phyloP scores from a whole-genome alignment of 1,140 invertebrate genomes.

The Heliothis subflexa region DNA sequence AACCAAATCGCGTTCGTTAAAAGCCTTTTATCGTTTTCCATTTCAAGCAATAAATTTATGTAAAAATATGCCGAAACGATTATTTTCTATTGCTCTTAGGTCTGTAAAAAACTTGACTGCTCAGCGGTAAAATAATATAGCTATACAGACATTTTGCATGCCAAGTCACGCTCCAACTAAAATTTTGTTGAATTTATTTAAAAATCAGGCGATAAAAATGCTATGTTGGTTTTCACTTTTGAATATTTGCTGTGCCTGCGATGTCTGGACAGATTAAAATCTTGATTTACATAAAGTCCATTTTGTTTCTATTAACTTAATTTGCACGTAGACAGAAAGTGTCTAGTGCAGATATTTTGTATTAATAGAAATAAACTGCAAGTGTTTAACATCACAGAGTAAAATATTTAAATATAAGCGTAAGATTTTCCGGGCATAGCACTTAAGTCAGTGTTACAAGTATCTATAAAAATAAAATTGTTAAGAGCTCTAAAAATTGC shows the following conservation, averaged over 20 bases:
- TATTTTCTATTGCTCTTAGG: constrained; percentile 43
- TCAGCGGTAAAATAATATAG: constrained; percentile 46
- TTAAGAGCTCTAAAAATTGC: constrained; percentile 3
- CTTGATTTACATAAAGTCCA: constrained; percentile 29
- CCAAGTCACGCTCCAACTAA: constrained; percentile 49
- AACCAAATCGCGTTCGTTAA: constrained; percentile 38
- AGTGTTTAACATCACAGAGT: neutral
- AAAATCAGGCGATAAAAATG: constrained; percentile 46
- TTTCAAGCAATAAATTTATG: constrained; percentile 45
- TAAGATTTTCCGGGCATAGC: constrained; percentile 4
- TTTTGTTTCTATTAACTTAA: constrained; percentile 25
- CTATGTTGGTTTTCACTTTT: constrained; percentile 40
- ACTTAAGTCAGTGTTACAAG: constrained; percentile 2
- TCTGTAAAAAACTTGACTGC: constrained; percentile 37
- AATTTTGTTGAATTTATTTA: constrained; percentile 49
- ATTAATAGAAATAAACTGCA: constrained; percentile 10
- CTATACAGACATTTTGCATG: constrained; percentile 43
- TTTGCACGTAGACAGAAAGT: constrained; percentile 15
- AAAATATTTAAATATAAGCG: neutral
- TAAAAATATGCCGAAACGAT: constrained; percentile 49
- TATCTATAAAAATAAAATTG: neutral
- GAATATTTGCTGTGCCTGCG: constrained; percentile 45
- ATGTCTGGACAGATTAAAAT: constrained; percentile 47
- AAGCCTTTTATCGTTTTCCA: constrained; percentile 46
- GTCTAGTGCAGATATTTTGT: neutral